Evolutionary conservation across 2,797 vertebrate genomes (phyloP).

Genomic region (Lacerta viridis): DNA sequence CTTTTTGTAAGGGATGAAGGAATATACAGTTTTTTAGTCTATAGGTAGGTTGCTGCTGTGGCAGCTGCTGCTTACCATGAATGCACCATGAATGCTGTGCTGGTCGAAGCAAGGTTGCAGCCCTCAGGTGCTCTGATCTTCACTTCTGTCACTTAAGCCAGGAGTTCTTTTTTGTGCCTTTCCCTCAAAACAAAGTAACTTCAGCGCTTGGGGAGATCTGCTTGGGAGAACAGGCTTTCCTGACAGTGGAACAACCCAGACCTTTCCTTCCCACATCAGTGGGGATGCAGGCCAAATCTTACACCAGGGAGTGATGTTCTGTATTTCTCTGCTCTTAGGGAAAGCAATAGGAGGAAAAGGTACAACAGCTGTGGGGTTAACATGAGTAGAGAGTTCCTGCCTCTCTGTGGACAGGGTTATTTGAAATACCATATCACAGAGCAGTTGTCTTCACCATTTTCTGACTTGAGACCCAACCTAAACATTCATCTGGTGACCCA

Average conservation of each 20-base stretch:
- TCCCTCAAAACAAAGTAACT: background rate
- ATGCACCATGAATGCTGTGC: background rate
- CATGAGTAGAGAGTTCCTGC: background rate
- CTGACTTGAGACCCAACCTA: no score
- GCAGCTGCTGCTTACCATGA: slow-evolving; percentile 17
- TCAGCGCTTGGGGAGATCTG: background rate
- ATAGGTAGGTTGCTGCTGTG: background rate
- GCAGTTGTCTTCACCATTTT: no score
- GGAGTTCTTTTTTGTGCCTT: background rate
- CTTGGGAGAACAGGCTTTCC: background rate
- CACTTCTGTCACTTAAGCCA: background rate
- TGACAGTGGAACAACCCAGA: no score
- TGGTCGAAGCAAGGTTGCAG: background rate
- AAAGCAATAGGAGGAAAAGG: background rate
- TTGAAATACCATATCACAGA: background rate
- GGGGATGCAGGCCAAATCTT: background rate
- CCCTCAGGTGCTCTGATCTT: no score
- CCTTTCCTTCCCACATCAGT: background rate
- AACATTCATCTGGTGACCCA: no score
- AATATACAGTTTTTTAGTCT: background rate
- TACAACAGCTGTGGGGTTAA: background rate
- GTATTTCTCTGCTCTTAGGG: no score
- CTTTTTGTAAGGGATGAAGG: background rate
- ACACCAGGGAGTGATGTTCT: background rate
- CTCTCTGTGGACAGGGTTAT: background rate